Conservation (phyloP, 30 jellyfish, hydroid and myxozoan species). For the Phacellophora camtschatica region DNA sequence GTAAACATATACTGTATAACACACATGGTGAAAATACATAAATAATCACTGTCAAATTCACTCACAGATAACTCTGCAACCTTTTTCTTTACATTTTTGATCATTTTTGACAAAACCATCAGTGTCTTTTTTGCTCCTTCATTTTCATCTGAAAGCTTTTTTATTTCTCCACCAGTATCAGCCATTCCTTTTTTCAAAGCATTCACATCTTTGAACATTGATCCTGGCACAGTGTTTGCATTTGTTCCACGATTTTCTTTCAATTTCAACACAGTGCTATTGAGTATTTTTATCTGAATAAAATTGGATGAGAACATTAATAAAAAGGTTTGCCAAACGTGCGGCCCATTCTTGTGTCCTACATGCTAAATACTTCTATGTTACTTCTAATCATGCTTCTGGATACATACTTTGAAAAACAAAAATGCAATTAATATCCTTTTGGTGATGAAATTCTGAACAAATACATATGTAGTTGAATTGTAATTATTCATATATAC, state of each 20-base stretch:
- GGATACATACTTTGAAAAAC: too few species aligned
- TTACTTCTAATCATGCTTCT: too few species aligned
- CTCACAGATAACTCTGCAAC: constrained; percentile 32
- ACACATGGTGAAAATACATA: too few species aligned
- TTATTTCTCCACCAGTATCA: constrained; percentile 68
- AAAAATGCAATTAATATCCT: too few species aligned
- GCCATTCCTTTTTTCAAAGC: constrained; percentile 78
- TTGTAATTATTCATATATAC: too few species aligned
- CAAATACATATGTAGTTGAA: too few species aligned
- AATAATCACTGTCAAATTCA: too few species aligned
- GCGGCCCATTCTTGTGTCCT: too few species aligned
- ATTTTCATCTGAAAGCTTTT: constrained; percentile 49
- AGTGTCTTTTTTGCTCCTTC: constrained; percentile 43
- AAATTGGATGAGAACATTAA: neutral
- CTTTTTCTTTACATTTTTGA: constrained; percentile 23
- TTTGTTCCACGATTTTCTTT: neutral
- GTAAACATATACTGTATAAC: too few species aligned
- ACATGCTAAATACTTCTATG: too few species aligned
- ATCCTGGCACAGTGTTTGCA: neutral
- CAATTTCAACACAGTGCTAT: constrained; percentile 19
- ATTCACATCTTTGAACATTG: constrained; percentile 28
- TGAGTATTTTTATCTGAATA: constrained; percentile 35
- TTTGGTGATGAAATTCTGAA: too few species aligned
- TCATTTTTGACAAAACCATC: constrained; percentile 14
- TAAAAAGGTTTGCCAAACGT: too few species aligned